phyloP scores from a whole-genome alignment of 2,888 invertebrate species.

The Zele albiditarsus region DNA sequence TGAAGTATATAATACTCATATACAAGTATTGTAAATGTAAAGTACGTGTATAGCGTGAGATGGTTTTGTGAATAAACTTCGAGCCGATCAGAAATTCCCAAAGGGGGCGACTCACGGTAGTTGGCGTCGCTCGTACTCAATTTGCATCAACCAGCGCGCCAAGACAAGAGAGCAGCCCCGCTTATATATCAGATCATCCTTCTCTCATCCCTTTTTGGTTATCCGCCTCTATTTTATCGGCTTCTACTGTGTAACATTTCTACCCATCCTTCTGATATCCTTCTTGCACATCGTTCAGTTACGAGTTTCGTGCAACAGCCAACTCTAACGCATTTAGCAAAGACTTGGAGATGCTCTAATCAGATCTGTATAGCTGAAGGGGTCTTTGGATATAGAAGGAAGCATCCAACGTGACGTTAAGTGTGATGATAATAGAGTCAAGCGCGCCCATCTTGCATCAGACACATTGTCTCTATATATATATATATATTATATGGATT shows the following conservation, averaged over 20 bases:
- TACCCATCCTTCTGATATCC: constrained; percentile 21
- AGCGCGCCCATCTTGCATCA: constrained; percentile 56
- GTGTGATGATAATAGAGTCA: constrained; percentile 73
- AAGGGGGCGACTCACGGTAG: constrained; percentile 55
- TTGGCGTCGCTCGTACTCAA: constrained; percentile 64
- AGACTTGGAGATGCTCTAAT: constrained; percentile 70
- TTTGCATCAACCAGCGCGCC: constrained; percentile 67
- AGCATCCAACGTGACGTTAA: constrained; percentile 66
- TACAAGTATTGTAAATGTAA: constrained; percentile 34
- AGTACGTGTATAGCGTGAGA: constrained; percentile 29
- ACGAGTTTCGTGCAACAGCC: constrained; percentile 53
- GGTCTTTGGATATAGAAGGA: constrained; percentile 48
- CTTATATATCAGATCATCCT: constrained; percentile 48
- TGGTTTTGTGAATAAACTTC: constrained; percentile 63
- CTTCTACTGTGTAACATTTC: constrained; percentile 2
- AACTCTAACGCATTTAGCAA: constrained; percentile 72
- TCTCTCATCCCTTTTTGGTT: constrained; percentile 38
- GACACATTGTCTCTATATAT: background rate
- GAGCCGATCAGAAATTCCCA: constrained; percentile 62
- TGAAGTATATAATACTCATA: constrained; percentile 48
- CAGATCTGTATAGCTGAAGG: constrained; percentile 68
- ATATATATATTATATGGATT: background rate
- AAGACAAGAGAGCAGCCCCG: constrained; percentile 38
- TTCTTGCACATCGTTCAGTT: constrained; percentile 33
- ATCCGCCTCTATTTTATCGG: constrained; percentile 4